phyloP scores from a whole-genome alignment of 2,888 invertebrate species.

The Calliopum simillimum region DNA sequence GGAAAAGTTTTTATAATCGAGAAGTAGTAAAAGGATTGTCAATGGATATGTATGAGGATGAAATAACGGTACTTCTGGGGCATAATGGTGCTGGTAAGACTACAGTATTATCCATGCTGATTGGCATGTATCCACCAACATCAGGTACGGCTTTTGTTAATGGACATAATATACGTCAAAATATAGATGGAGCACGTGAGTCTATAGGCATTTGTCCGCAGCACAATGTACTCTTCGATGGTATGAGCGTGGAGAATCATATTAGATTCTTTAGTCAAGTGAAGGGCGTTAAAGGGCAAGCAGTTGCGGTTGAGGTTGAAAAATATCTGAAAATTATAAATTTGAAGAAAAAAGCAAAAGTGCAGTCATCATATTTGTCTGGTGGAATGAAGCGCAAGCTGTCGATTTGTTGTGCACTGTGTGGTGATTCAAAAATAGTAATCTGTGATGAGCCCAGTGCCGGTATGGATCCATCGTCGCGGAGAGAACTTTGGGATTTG shows the following conservation, averaged over 20 bases:
- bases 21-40: slow-evolving; percentile 75
- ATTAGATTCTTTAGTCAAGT: slow-evolving; percentile 82
- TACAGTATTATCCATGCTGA: slow-evolving; percentile 90
- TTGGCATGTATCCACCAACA: slow-evolving; percentile 77
- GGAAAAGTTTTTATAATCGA: slow-evolving; percentile 71
- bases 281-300: slow-evolving; percentile 73
- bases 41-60: slow-evolving; percentile 84
- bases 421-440: slow-evolving; percentile 78
- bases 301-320: slow-evolving; percentile 72
- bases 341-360: slow-evolving; percentile 73
- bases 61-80: slow-evolving; percentile 85
- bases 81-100: slow-evolving; percentile 89
- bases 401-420: slow-evolving; percentile 78
- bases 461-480: slow-evolving; percentile 85
- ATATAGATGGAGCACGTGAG: slow-evolving; percentile 72
- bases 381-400: slow-evolving; percentile 81
- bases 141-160: slow-evolving; percentile 76
- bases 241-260: slow-evolving; percentile 84
- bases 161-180: slow-evolving; percentile 74
- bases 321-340: slow-evolving; percentile 74
- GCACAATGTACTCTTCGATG: slow-evolving; percentile 84
- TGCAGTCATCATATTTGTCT: slow-evolving; percentile 72
- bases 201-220: slow-evolving; percentile 85
- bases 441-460: slow-evolving; percentile 82
- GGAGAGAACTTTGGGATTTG: slow-evolving; percentile 83